Evolutionary conservation across 2,113 vertebrate species (phyloP), one percentile per base, ranked within the genome.

Genomic region (Xenopus laevis): DNA sequence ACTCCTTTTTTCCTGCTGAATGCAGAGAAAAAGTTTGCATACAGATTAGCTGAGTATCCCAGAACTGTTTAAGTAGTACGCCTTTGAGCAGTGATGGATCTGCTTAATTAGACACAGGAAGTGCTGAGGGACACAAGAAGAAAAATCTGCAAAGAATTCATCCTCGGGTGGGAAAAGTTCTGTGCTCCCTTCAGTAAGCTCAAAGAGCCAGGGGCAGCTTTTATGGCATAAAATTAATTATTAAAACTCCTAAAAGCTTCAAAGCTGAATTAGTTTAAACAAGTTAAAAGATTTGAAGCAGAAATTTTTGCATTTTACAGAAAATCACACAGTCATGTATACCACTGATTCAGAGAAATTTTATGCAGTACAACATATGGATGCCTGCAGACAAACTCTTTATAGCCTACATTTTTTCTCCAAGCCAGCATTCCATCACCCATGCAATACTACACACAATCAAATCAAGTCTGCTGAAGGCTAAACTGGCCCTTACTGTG

Each of bases 191-290:
- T 64, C 3, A 6, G 71, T 20, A 65, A 62, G 58, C 0, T 20
- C 7, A 55, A 15, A 13, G 47, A 40, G 0, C 59, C 62, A 44
- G 4, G 0, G 0, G 79, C 13, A 0, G 0, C 11, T 3, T 16
- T 30, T 0, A 40, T 79, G 27, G 15, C 78, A 81, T 82, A 79
- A 71, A 12, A 68, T 61, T 13, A 1, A 71, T 84, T 61, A 83
- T 71, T 79, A 74, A 61, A 0, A 40, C 27, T 15, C 81, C 80
- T 78, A 81, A 83, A 50, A 50, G 47, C 15, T 13, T 50, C 47
- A 50, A 2, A 10, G 12, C 47, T 10, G 47, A 50, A 50, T 50
- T 50, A 2, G 15, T 50, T 50, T 50, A 50, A 50, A 50, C 15
- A 50, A 50, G 33, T 40, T 40, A 40, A 40, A 40, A 40, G 33